phyloP scores from a whole-genome alignment of 2,113 vertebrate genomes.

The Anolis sagrei region DNA sequence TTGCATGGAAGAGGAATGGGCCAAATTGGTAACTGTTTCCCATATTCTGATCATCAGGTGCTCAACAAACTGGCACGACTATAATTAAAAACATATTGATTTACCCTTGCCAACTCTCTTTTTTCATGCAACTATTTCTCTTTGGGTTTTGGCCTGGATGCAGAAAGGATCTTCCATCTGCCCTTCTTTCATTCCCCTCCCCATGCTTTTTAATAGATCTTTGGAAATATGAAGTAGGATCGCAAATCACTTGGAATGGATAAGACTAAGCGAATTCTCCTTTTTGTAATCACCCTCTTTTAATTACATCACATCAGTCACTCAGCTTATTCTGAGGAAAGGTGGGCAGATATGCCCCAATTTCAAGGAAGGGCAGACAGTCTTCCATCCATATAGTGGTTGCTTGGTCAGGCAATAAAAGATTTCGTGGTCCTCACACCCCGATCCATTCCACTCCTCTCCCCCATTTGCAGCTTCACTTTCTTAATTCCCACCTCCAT shows the following conservation, averaged over 20 bases:
- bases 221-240: not conserved
- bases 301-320: constrained; percentile 49
- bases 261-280: not conserved
- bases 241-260: not conserved
- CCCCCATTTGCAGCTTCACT: constrained; percentile 19
- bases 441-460: constrained; percentile 11
- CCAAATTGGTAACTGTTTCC: not conserved
- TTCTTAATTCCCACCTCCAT: not conserved
- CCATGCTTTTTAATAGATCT: too few relatives aligned
- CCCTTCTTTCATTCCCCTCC: not conserved
- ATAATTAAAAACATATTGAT: not conserved
- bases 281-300: constrained; percentile 41
- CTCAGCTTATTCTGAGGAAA: constrained; percentile 45
- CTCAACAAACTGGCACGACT: not conserved
- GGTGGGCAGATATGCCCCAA: not conserved
- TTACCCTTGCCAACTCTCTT: not conserved
- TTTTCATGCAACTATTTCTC: not conserved
- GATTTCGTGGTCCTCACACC: constrained; percentile 63
- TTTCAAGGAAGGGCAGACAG: constrained; percentile 28
- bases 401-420: constrained; percentile 38
- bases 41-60: not conserved
- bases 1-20: not conserved
- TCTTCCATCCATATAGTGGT: not conserved
- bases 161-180: not conserved
- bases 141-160: not conserved